Evolutionary conservation across 1,140 invertebrate genomes (phyloP).

Genomic region (Pissodes strobi): DNA sequence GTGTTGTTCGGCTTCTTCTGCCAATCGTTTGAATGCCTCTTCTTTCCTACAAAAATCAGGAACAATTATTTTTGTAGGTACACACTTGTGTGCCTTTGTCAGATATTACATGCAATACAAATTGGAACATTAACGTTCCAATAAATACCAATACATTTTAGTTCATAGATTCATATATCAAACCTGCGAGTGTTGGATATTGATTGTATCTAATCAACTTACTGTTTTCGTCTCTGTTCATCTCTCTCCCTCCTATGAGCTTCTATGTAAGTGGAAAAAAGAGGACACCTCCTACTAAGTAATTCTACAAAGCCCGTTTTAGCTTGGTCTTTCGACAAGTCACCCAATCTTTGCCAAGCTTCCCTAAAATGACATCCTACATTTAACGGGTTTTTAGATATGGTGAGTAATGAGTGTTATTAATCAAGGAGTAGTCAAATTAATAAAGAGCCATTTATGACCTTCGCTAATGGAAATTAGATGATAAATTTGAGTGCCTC

Average conservation of each 20-base stretch:
- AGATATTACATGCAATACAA: too few species aligned
- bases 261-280: slow-evolving; percentile 90
- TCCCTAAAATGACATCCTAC: slow-evolving; percentile 57
- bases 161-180: too few species aligned
- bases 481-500: too few species aligned
- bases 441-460: too few species aligned
- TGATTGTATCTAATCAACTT: slow-evolving; percentile 53
- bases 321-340: slow-evolving; percentile 82
- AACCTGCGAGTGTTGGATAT: too few species aligned
- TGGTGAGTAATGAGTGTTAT: too few species aligned
- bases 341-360: slow-evolving; percentile 90
- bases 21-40: slow-evolving; percentile 44
- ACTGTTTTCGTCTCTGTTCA: slow-evolving; percentile 67
- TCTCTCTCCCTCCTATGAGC: slow-evolving; percentile 84
- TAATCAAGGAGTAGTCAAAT: too few species aligned
- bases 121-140: too few species aligned
- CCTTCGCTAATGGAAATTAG: too few species aligned
- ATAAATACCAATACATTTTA: too few species aligned
- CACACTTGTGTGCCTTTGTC: too few species aligned
- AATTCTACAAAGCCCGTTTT: slow-evolving; percentile 91
- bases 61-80: slow-evolving; percentile 41
- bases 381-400: too few species aligned
- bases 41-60: slow-evolving; percentile 51
- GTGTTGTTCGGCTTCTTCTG: slow-evolving; percentile 61
- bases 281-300: slow-evolving; percentile 82